Percentiles rank a stretch among this genome's conserved stretches.
phyloP scores from a whole-genome alignment of 2,113 vertebrate species.

The Nerophis ophidion region DNA sequence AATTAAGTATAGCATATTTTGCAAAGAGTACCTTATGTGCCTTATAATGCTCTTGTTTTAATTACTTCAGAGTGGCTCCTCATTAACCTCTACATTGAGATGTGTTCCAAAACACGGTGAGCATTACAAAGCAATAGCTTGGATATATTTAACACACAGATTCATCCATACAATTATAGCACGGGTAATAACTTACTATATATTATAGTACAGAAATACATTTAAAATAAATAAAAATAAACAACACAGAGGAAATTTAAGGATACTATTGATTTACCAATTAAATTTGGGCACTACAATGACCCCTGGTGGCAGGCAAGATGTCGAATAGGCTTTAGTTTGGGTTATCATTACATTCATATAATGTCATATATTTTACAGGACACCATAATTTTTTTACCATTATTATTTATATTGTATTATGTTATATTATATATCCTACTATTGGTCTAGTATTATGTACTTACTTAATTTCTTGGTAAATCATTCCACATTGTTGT shows the following conservation, averaged over 20 bases:
- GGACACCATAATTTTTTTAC: no score
- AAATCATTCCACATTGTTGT: no score
- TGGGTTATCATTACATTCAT: slow-evolving; percentile 5
- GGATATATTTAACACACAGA: slow-evolving; percentile 23
- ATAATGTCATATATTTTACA: no score
- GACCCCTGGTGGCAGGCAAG: slow-evolving; percentile 64
- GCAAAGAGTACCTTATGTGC: slow-evolving; percentile 62
- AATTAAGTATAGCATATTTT: slow-evolving; percentile 72
- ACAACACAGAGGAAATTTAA: background rate
- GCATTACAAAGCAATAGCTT: slow-evolving; percentile 52
- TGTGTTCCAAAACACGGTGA: slow-evolving; percentile 59
- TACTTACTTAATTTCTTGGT: no score
- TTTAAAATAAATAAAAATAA: no score
- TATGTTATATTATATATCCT: no score
- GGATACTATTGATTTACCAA: slow-evolving; percentile 14
- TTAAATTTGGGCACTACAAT: slow-evolving; percentile 44
- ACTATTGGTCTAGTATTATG: no score
- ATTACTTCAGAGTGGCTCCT: slow-evolving; percentile 67
- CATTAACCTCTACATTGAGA: slow-evolving; percentile 64
- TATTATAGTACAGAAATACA: no score
- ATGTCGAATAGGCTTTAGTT: slow-evolving; percentile 2
- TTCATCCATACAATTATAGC: slow-evolving; percentile 10
- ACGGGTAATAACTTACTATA: background rate
- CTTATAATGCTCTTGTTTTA: slow-evolving; percentile 70
- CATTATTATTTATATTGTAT: slow-evolving; percentile 5